Evolutionary conservation across 92 coral and sea anemone genomes (phyloP), one percentile per base, ranked within the genome.

Genomic region (Bergia puertoricense): DNA sequence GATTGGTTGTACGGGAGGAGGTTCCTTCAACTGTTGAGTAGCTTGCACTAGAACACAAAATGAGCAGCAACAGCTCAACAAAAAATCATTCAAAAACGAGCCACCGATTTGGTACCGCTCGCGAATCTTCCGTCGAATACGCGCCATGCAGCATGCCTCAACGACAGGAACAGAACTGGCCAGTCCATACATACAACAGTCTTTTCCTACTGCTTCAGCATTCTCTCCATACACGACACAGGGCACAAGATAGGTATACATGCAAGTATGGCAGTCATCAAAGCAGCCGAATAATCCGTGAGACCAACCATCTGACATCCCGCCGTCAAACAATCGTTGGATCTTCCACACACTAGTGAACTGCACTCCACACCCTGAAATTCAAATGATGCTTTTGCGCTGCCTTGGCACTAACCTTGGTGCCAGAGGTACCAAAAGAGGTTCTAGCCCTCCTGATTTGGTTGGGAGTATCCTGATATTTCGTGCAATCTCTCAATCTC

Each of bases 151-250:
- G 86, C 92, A 86, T 14, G 95, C 36, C 85, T 97, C 93, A 1
- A 96, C 82, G 9, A 97, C 30, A 6, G 99, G 99, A 9, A 95
- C 94, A 36, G 90, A 86, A 40, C 90, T 80, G 48, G 97, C 96
- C 86, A 94, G 65, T 2, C 99, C 98, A 13, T 98, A 97, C 6
- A 97, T 86, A 67, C 94, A 2, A 71, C 99, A 97, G 85, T 92
- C 91, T 65, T 97, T 98, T 20, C 99, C 99, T 2, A 97, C 99
- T 23, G 99, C 99, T 88, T 97, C 99, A 37, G 99, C 99, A 88
- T 94, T 93, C 94, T 95, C 95, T 4, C 99, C 99, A 76, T 83
- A 89, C 36, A 97, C 94, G 82, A 95, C 95, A 67, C 99, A 97
- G 16, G 92, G 94, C 16, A 92, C 91, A 45, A 97, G 88, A 44